Percentiles rank a stretch among this genome's conserved stretches.
Conservation (phyloP, 2,888 invertebrate species). For the Abrostola tripartita region DNA sequence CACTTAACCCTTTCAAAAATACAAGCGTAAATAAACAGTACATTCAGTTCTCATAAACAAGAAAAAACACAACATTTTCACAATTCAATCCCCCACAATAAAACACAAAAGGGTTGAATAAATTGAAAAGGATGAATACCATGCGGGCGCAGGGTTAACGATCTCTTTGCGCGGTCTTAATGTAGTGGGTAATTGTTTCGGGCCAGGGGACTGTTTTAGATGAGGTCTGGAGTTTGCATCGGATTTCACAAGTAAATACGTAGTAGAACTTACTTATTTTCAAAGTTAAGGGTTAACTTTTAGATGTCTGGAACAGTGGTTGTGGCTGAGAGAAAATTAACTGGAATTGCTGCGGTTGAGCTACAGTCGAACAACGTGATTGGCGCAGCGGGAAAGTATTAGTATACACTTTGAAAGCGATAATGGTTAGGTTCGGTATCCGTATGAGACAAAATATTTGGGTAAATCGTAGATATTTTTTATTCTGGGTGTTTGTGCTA, state of each 20-base stretch:
- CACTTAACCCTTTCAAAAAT: too few relatives aligned
- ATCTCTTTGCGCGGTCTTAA: conserved; percentile 43
- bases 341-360: too few relatives aligned
- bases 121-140: conserved; percentile 13
- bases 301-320: too few relatives aligned
- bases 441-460: too few relatives aligned
- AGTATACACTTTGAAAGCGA: too few relatives aligned
- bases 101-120: conserved; percentile 16
- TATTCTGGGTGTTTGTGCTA: too few relatives aligned
- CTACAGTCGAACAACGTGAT: too few relatives aligned
- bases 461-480: too few relatives aligned
- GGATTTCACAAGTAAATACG: conserved; percentile 16
- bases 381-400: too few relatives aligned
- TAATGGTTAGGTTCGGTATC: too few relatives aligned
- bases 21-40: too few relatives aligned
- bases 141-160: conserved; percentile 22
- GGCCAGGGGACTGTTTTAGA: conserved; percentile 17
- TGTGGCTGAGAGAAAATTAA: too few relatives aligned
- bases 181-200: conserved; percentile 46
- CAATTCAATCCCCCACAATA: neutral
- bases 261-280: conserved; percentile 25
- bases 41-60: neutral
- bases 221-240: conserved; percentile 17
- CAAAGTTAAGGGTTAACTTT: neutral
- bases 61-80: neutral